phyloP scores from a whole-genome alignment of 2,113 vertebrate genomes.

The Oxygymnocypris stewartii region DNA sequence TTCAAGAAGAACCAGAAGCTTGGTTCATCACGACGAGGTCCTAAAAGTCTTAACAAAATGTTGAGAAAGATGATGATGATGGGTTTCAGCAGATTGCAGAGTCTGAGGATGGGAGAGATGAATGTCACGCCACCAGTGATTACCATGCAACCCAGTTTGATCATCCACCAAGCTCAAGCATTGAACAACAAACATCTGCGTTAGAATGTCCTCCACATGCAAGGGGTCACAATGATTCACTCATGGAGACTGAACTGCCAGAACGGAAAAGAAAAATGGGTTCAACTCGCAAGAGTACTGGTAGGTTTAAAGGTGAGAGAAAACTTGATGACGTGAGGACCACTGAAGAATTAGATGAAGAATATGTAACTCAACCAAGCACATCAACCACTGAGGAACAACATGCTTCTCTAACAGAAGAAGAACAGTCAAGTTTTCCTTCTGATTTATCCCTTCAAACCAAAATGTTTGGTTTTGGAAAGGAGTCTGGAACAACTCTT shows the following conservation, averaged over 20 bases:
- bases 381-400: conserved; percentile 3
- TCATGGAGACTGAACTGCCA: conserved; percentile 7
- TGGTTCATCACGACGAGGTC: conserved; percentile 73
- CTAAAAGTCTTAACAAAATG: conserved; percentile 23
- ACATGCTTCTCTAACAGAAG: neutral
- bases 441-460: neutral
- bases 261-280: conserved; percentile 55
- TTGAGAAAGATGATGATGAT: conserved; percentile 44
- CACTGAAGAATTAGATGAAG: conserved; percentile 22
- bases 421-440: conserved; percentile 14
- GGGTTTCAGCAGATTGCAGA: neutral
- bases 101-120: neutral
- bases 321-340: conserved; percentile 20
- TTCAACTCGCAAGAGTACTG: conserved; percentile 47
- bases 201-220: conserved; percentile 7
- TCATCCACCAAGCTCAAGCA: neutral
- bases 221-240: neutral
- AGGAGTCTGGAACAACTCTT: neutral
- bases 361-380: neutral
- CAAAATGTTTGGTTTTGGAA: neutral
- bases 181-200: neutral
- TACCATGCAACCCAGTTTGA: conserved; percentile 15
- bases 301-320: conserved; percentile 24
- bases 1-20: conserved; percentile 72
- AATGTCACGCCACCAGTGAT: neutral